Base-by-base conservation (phyloP, 2,797 vertebrate genomes). In the Sphenopsis melanotis region DNA sequence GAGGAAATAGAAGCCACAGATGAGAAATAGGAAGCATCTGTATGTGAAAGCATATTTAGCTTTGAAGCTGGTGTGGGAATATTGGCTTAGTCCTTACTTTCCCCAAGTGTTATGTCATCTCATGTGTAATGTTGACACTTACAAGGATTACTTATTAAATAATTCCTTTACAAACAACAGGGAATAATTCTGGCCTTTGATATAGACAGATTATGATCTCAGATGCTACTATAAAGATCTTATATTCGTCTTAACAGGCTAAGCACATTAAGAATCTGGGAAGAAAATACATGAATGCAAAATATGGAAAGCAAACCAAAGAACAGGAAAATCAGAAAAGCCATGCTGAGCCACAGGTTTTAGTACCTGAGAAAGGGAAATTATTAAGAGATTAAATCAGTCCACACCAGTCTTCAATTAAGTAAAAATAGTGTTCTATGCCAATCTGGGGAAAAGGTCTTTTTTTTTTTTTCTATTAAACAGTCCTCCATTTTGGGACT, bases 81-180 rank as follows among this genome's bases (percentile, higher is more conserved):
- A 93, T 74, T 97, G 95, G 97, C 96, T 97, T 95, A 95, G 82
- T 97, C 94, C 94, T 96, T 96, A 85, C 94, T 97, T 96, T 92
- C 96, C 97, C 96, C 94, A 96, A 95, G 93, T 92, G 92, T 94
- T 94, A 92, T 95, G 90, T 97, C 96, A 95, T 96, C 97, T 96
- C 94, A 63, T 81, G 83, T 94, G 94, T 96, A 96, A 96, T 91
- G 56, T 57, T 96, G 95, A 97, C 95, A 97, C 93, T 90, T 94
- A 96, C 87, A 94, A 97, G 92, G 90, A 95, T 95, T 97, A 95
- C 96, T 95, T 97, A 94, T 97, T 97, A 96, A 97, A 97, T 97
- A 97, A 98, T 97, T 96, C 95, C 87, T 97, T 96, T 96, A 95
- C 92, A 97, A 97, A 97, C 97, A 97, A 96, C 82, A 68, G 96